Percentiles rank a stretch among this genome's conserved stretches.
phyloP scores from a whole-genome alignment of 2,113 vertebrate species.

The Hippocampus barbouri region DNA sequence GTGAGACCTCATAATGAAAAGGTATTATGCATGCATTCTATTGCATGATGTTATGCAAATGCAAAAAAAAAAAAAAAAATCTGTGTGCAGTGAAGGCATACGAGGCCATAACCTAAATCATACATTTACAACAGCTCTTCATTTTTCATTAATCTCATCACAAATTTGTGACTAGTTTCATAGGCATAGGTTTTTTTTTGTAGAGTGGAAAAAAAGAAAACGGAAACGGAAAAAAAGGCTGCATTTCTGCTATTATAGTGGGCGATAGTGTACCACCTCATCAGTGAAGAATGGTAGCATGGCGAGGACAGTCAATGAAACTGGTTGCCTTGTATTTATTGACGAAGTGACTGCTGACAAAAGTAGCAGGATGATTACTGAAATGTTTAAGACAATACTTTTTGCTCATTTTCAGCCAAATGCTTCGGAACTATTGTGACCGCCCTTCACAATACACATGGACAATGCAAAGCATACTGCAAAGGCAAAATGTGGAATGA shows the following conservation, averaged over 20 bases:
- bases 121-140: background rate
- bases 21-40: constrained; percentile 13
- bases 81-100: background rate
- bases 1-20: constrained; percentile 18
- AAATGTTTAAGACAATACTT: too few relatives aligned
- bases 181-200: background rate
- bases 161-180: background rate
- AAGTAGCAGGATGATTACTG: too few relatives aligned
- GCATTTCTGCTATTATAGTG: background rate
- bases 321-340: too few relatives aligned
- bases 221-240: background rate
- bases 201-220: background rate
- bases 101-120: background rate
- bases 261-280: background rate
- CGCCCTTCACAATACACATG: too few relatives aligned
- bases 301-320: too few relatives aligned
- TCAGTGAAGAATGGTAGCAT: too few relatives aligned
- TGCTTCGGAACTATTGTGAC: too few relatives aligned
- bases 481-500: background rate
- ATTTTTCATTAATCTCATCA: background rate
- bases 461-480: background rate
- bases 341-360: too few relatives aligned
- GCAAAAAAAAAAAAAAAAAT: background rate
- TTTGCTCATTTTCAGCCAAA: too few relatives aligned
- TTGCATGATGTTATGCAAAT: constrained; percentile 2